Base-by-base conservation (phyloP, 1,140 invertebrate species). In the Catajapyx aquilonaris region DNA sequence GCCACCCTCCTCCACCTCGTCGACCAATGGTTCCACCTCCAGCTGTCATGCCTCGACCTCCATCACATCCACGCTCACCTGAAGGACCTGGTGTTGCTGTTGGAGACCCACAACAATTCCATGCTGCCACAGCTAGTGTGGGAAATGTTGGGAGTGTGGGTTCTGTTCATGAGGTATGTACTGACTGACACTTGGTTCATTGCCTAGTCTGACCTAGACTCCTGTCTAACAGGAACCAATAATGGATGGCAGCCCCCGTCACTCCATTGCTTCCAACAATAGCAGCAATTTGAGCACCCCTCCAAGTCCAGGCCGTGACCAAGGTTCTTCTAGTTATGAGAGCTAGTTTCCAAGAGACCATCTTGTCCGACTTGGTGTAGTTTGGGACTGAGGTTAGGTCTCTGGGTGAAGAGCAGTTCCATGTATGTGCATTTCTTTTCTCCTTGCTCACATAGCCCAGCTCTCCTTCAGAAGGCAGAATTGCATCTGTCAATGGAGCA, bases 231-330 rank as follows among this genome's bases (percentile, higher is more conserved):
- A 66, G 61, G 64, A 61, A 31, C 59, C 58, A 41, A 55, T 56
- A 37, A 52, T 59, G 25, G 62, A 65, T 44, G 63, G 65, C 42
- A 73, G 68, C 50, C 72, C 75, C 23, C 64, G 76, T 37, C 76
- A 79, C 52, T 81, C 77, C 25, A 71, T 80, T 47, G 75, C 75
- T 19, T 81, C 77, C 28, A 81, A 81, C 56, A 80, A 78, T 54
- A 79, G 75, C 58, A 79, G 73, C 48, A 77, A 76, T 54, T 62
- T 73, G 43, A 78, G 75, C 39, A 79, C 73, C 41, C 75, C 76
- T 38, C 76, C 76, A 18, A 75, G 71, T 50, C 74, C 75, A 21
- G 69, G 70, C 42, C 65, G 70, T 39, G 73, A 77, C 51, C 72
- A 73, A 48, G 71, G 69, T 45, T 75, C 71, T 48, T 78, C 73